Conservation (phyloP, 2,113 vertebrate genomes). For the Falco punctatus region DNA sequence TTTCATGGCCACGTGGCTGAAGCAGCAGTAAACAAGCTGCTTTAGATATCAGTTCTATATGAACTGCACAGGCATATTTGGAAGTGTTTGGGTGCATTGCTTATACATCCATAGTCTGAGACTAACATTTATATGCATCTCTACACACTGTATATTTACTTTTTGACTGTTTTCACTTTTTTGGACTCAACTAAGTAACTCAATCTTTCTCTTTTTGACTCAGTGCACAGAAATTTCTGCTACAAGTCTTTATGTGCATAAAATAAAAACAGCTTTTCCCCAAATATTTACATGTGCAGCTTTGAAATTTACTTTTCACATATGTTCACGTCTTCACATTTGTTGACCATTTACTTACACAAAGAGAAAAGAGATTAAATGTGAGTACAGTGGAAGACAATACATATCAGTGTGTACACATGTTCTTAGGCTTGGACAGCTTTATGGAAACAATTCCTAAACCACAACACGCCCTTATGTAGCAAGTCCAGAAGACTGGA, state of each 20-base stretch:
- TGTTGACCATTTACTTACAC: not conserved
- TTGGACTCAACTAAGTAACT: not conserved
- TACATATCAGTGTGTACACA: not conserved
- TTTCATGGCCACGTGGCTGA: not conserved
- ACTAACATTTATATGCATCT: not conserved
- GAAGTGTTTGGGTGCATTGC: not conserved
- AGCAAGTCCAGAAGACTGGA: not conserved
- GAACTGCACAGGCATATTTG: not conserved
- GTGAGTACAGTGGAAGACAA: not conserved
- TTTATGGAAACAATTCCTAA: not conserved
- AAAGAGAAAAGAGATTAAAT: not conserved
- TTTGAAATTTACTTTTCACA: not conserved
- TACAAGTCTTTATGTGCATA: not conserved
- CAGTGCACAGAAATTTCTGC: not conserved
- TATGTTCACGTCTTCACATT: not conserved
- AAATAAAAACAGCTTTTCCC: not conserved
- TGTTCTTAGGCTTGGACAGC: not conserved
- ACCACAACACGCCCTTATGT: not conserved
- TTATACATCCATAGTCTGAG: not conserved
- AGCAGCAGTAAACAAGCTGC: not conserved
- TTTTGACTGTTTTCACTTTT: not conserved
- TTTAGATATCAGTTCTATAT: not conserved
- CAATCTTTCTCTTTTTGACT: not conserved
- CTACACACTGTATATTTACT: not conserved
- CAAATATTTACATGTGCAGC: not conserved